phyloP scores from a whole-genome alignment of 2,888 invertebrate genomes.

The Ectemnius lituratus region DNA sequence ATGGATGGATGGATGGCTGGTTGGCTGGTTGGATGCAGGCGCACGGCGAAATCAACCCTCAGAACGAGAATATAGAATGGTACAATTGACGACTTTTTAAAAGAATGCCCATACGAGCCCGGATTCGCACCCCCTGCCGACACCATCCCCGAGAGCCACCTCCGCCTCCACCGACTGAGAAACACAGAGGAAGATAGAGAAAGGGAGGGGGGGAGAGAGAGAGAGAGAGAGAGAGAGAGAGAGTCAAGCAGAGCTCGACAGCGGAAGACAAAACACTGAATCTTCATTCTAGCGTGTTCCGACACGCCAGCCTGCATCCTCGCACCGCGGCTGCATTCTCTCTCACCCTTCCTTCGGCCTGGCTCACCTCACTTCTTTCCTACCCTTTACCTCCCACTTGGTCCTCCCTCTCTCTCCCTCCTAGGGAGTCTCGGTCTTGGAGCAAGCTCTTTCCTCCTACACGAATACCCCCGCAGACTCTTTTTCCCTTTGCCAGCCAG shows the following conservation, averaged over 20 bases:
- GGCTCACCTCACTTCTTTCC: constrained; percentile 14
- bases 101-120: constrained; percentile 73
- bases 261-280: constrained; percentile 75
- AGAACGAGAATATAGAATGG: constrained; percentile 70
- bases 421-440: background rate
- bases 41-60: constrained; percentile 70
- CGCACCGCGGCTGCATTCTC: constrained; percentile 34
- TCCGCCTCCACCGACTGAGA: no score
- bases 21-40: constrained; percentile 60
- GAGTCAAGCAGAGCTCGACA: background rate
- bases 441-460: constrained; percentile 1
- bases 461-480: constrained; percentile 30
- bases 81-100: constrained; percentile 76
- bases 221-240: no score
- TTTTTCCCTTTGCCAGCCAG: constrained; percentile 57
- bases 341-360: constrained; percentile 22
- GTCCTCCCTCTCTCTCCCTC: background rate
- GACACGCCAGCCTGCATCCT: constrained; percentile 65
- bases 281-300: constrained; percentile 75
- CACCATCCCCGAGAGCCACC: constrained; percentile 35
- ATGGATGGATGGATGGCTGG: constrained; percentile 50
- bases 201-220: no score
- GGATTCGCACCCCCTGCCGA: constrained; percentile 65
- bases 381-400: constrained; percentile 16
- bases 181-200: no score